Conservation (phyloP, 2,113 vertebrate genomes). For the Oplegnathus fasciatus region DNA sequence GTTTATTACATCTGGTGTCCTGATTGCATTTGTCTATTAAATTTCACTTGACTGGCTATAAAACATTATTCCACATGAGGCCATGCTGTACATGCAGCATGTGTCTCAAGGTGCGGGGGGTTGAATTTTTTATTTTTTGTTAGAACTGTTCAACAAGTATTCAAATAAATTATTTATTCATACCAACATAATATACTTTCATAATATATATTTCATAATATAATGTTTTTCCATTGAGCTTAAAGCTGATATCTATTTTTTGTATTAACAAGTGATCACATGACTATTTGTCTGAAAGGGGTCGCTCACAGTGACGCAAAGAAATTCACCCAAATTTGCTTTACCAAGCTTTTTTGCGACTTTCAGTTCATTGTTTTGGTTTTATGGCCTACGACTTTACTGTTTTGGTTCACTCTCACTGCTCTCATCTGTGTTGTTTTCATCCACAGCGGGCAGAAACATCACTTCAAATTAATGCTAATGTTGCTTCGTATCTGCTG, state of each 20-base stretch:
- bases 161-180: background rate
- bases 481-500: too few relatives aligned
- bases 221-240: background rate
- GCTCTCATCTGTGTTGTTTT: too few relatives aligned
- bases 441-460: too few relatives aligned
- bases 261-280: background rate
- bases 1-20: slow-evolving; percentile 28
- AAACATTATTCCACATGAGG: slow-evolving; percentile 3
- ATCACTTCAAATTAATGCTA: too few relatives aligned
- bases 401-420: too few relatives aligned
- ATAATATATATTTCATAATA: background rate
- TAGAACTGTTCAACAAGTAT: background rate
- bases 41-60: slow-evolving; percentile 19
- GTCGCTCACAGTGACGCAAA: background rate
- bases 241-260: background rate
- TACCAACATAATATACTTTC: background rate
- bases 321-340: background rate
- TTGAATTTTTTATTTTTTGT: background rate
- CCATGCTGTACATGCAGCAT: background rate
- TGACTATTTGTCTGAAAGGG: background rate
- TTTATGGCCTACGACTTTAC: background rate
- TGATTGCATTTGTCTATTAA: slow-evolving; percentile 42
- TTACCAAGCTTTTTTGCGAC: background rate
- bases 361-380: background rate
- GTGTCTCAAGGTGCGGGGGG: background rate